These are phyloP conservation scores for Capitella teleta DNA, from an alignment of 1,140 invertebrate genomes.

Conservation along the genomic window DNA sequence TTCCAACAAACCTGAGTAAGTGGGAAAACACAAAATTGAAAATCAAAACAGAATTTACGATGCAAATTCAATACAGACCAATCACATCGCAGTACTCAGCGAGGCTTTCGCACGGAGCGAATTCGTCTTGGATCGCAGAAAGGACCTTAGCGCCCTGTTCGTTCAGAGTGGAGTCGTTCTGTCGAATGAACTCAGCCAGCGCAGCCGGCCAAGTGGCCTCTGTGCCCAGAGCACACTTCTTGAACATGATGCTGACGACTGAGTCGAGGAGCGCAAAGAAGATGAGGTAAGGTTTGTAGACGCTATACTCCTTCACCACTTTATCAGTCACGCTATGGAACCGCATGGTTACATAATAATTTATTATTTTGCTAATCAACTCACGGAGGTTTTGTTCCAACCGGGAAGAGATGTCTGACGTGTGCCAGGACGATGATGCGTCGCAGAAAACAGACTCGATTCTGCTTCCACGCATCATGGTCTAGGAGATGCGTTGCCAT, in stretches of 20 bases:
- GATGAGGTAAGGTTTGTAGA: conserved; percentile 75
- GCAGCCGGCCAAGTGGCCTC: conserved; percentile 61
- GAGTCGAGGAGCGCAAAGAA: conserved; percentile 71
- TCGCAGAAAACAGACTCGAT: conserved; percentile 60
- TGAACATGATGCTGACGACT: conserved; percentile 63
- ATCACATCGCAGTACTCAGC: conserved; percentile 79
- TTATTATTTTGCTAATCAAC: not conserved
- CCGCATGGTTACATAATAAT: not conserved
- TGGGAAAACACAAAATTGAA: conserved; percentile 6
- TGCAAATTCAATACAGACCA: conserved; percentile 21
- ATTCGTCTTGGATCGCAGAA: conserved; percentile 70
- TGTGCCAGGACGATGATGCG: conserved; percentile 70
- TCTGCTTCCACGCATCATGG: conserved; percentile 54
- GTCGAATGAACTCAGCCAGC: conserved; percentile 82
- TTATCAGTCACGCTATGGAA: conserved; percentile 39
- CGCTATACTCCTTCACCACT: conserved; percentile 56
- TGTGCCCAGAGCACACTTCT: conserved; percentile 21
- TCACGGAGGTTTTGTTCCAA: conserved; percentile 21
- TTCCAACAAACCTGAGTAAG: conserved; percentile 49
- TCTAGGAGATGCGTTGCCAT: conserved; percentile 68
- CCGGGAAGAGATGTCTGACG: conserved; percentile 45
- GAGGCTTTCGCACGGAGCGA: conserved; percentile 78
- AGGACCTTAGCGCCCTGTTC: conserved; percentile 73
- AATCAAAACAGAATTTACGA: conserved; percentile 10
- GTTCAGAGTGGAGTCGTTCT: conserved; percentile 79